Evolutionary conservation across 2,888 invertebrate species (phyloP).

Genomic region (Hermaeophaga mercurialis): DNA sequence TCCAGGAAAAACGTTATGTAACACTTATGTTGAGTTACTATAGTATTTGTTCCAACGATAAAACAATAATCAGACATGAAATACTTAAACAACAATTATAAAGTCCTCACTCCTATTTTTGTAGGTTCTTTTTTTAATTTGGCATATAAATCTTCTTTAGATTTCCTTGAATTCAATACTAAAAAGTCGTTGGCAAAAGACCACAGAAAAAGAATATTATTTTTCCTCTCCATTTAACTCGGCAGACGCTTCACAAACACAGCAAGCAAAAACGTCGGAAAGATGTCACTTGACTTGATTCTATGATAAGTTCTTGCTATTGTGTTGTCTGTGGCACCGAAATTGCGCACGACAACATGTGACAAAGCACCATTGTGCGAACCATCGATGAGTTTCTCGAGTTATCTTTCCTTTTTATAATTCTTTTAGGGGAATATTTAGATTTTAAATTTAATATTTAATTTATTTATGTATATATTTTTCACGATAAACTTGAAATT

Average conservation of each 20-base stretch:
- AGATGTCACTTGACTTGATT: conserved; percentile 42
- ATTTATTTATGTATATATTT: no score
- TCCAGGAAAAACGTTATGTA: no score
- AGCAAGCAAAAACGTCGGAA: conserved; percentile 27
- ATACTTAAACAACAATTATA: no score
- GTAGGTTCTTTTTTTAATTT: no score
- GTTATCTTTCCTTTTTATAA: conserved; percentile 25
- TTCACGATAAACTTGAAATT: no score
- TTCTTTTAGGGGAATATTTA: conserved; percentile 18
- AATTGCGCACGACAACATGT: conserved; percentile 38
- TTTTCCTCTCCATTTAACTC: conserved; percentile 30
- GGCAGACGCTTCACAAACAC: conserved; percentile 26
- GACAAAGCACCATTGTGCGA: conserved; percentile 40
- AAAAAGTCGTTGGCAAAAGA: conserved; percentile 18
- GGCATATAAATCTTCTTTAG: conserved; percentile 6
- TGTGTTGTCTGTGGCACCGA: conserved; percentile 43
- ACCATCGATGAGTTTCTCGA: conserved; percentile 35
- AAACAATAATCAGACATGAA: no score
- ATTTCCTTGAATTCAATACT: conserved; percentile 14
- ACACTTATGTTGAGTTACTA: no score
- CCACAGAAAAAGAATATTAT: conserved; percentile 29
- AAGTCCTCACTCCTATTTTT: no score
- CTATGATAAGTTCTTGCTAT: conserved; percentile 42
- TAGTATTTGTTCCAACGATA: no score
- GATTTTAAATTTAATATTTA: no score